Conservation (phyloP, 2,113 vertebrate genomes). For the Agapornis roseicollis region DNA sequence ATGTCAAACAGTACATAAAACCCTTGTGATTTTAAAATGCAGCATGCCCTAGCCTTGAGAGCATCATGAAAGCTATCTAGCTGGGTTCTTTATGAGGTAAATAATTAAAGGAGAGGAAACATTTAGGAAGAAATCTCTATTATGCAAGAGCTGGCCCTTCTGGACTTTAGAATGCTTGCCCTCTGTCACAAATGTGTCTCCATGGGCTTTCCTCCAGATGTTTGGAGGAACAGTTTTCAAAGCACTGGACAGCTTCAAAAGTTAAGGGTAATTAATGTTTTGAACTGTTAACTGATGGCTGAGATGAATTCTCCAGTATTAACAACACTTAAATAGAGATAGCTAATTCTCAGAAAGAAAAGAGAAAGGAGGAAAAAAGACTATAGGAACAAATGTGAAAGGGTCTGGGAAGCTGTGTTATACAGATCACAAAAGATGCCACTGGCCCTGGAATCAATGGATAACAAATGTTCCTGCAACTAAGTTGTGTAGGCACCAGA, state of each 20-base stretch:
- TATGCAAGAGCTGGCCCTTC: background rate
- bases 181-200: background rate
- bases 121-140: background rate
- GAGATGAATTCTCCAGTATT: background rate
- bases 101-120: conserved; percentile 57
- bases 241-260: background rate
- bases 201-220: background rate
- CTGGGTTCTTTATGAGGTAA: conserved; percentile 42
- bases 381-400: background rate
- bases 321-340: background rate
- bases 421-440: background rate
- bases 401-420: background rate
- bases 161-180: background rate
- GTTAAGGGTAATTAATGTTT: background rate
- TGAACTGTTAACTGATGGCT: background rate
- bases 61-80: background rate
- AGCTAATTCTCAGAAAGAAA: background rate
- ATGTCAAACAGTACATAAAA: background rate
- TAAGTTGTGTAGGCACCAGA: background rate
- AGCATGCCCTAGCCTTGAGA: background rate
- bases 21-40: background rate
- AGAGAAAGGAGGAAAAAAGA: background rate
- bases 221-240: background rate
- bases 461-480: background rate
- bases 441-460: background rate